Evolutionary conservation across 2,113 vertebrate genomes (phyloP).

Genomic region (Syngnathus scovelli): DNA sequence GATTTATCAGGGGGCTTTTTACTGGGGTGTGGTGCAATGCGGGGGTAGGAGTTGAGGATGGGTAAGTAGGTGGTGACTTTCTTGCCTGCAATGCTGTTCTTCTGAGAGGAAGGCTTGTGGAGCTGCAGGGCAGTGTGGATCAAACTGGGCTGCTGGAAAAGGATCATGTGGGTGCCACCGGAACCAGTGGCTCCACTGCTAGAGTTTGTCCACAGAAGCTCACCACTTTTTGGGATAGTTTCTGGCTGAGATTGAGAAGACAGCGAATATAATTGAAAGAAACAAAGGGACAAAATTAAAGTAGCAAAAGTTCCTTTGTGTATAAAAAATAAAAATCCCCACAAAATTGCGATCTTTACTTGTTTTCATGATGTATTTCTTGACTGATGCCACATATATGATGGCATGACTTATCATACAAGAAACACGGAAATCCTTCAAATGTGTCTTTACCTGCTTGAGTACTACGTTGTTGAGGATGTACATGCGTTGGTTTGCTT

Average conservation of each 20-base stretch:
- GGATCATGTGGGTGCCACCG: slow-evolving; percentile 40
- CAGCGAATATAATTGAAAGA: background rate
- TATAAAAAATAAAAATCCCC: too few species aligned
- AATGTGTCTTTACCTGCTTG: slow-evolving; percentile 46
- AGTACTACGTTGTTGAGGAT: slow-evolving; percentile 54
- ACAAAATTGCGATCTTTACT: too few species aligned
- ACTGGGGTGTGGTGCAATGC: slow-evolving; percentile 63
- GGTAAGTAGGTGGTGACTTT: slow-evolving; percentile 56
- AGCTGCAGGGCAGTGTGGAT: slow-evolving; percentile 19
- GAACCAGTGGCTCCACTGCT: slow-evolving; percentile 1
- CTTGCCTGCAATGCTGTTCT: slow-evolving; percentile 22
- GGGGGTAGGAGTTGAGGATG: slow-evolving; percentile 65
- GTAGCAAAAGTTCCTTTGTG: background rate
- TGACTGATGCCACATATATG: too few species aligned
- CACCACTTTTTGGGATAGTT: slow-evolving; percentile 32
- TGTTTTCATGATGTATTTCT: too few species aligned
- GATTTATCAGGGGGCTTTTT: slow-evolving; percentile 55
- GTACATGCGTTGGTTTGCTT: slow-evolving; percentile 36
- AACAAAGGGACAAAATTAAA: background rate
- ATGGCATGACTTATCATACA: too few species aligned
- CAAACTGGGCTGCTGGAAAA: slow-evolving; percentile 52
- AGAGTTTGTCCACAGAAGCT: slow-evolving; percentile 39
- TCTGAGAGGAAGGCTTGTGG: slow-evolving; percentile 26
- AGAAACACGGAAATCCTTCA: too few species aligned
- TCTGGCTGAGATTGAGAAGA: slow-evolving; percentile 30